Base-by-base conservation (phyloP, 2,888 invertebrate genomes). In the Meteorus cinctellus region DNA sequence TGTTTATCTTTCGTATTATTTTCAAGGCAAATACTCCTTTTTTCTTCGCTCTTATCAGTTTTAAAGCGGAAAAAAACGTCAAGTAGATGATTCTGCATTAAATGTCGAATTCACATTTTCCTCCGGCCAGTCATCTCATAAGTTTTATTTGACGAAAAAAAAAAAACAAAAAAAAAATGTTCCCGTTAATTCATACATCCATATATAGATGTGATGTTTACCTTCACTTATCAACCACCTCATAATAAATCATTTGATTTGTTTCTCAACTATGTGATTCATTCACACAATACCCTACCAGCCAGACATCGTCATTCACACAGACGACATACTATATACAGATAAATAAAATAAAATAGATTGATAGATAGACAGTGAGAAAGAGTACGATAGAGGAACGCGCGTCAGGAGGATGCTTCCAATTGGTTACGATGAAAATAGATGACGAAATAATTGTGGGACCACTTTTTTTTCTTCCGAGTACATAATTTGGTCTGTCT, bases 371-470 rank as follows among this genome's bases (percentile, higher is more conserved):
- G 36, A 65, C 8, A 29, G 65, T 36, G 34, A 65, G 36, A 36
- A 14, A 62, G 62, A 62, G 62, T 27, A 10, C 12, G 55, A 55
- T 55, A 55, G 55, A 55, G 55, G 4, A 55, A n/a, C 5, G 19
- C 55, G 19, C 19, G 55, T 55, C 16, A 29, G 41, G 65, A 65
- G 65, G 65, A 65, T 65, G 65, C 41, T 65, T 65, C 19, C 65
- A 65, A 65, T 65, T 65, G 65, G 65, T 65, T 19, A 72, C 66
- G 67, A 73, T 73, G 66, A 73, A 73, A 73, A 73, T 73, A 73
- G 73, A 73, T 73, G 73, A 73, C 73, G 66, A 73, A 66, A 51
- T 73, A 59, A 67, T 67, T 73, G 65, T 73, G 67, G 66, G 36
- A 67, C 41, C 55, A 55, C 55, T 55, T 62, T 62, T 62, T 29